phyloP scores from a whole-genome alignment of 1,140 invertebrate species.

The Bombus haemorrhoidalis region DNA sequence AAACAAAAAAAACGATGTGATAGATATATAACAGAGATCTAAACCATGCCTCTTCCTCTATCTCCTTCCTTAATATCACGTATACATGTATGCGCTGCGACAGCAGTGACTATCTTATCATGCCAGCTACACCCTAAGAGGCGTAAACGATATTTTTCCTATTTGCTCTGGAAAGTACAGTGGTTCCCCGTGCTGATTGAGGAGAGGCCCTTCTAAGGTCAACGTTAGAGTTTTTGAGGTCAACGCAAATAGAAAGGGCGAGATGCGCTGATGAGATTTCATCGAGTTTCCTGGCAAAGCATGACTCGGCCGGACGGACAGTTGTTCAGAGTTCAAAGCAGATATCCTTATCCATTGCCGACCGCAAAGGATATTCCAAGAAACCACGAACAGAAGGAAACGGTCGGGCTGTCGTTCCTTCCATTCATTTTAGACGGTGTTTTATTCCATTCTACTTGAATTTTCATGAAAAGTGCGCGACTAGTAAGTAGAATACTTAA shows the following conservation, averaged over 20 bases:
- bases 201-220: constrained; percentile 44
- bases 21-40: constrained; percentile 14
- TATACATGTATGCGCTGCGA: constrained; percentile 16
- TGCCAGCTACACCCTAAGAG: constrained; percentile 61
- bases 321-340: constrained; percentile 33
- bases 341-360: constrained; percentile 62
- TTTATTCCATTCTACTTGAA: constrained; percentile 3
- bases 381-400: constrained; percentile 64
- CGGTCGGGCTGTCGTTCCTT: constrained; percentile 24
- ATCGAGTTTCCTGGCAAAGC: constrained; percentile 14
- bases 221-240: constrained; percentile 41
- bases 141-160: constrained; percentile 66
- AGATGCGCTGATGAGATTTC: constrained; percentile 45
- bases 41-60: constrained; percentile 43
- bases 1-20: constrained; percentile 4
- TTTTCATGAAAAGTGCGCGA: constrained; percentile 12
- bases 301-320: constrained; percentile 25
- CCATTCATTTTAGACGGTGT: constrained; percentile 19
- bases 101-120: constrained; percentile 65
- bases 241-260: constrained; percentile 55
- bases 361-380: constrained; percentile 71
- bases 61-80: constrained; percentile 52
- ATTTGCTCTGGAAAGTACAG: constrained; percentile 44
- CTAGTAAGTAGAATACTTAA: constrained; percentile 19
- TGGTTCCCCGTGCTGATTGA: constrained; percentile 33